phyloP scores from a whole-genome alignment of 1,140 invertebrate species.

The Magallana ariakensis region DNA sequence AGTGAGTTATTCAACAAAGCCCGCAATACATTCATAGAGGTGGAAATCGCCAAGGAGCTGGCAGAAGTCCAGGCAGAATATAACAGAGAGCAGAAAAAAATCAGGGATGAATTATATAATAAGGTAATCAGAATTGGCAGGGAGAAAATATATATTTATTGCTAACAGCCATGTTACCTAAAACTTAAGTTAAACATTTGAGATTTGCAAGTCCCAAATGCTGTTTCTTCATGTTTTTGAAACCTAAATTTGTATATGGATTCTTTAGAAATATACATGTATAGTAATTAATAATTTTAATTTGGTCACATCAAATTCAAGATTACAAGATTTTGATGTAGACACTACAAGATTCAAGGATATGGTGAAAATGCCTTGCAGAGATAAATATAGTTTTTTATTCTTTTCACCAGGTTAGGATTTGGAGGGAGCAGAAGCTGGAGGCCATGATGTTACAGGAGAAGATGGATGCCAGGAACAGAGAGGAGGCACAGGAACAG shows the following conservation, averaged over 20 bases:
- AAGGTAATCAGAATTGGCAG: slow-evolving; percentile 64
- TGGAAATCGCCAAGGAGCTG: slow-evolving; percentile 69
- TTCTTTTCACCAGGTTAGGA: slow-evolving; percentile 61
- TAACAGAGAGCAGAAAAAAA: slow-evolving; percentile 68
- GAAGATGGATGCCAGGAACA: slow-evolving; percentile 67
- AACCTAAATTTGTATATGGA: neutral
- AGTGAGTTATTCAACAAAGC: slow-evolving; percentile 73
- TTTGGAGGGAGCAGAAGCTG: slow-evolving; percentile 75
- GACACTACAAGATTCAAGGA: too few species aligned
- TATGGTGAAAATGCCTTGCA: too few species aligned
- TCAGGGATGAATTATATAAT: slow-evolving; percentile 72
- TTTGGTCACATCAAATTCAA: too few species aligned
- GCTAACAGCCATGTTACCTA: neutral
- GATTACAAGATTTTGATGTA: too few species aligned
- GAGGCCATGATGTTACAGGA: slow-evolving; percentile 71
- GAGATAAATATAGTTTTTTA: neutral
- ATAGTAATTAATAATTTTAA: too few species aligned
- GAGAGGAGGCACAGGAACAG: slow-evolving; percentile 60
- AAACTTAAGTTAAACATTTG: neutral
- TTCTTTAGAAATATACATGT: too few species aligned
- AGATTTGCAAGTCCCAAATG: neutral
- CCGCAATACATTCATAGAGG: slow-evolving; percentile 72
- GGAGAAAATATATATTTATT: neutral
- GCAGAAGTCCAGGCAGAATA: slow-evolving; percentile 71
- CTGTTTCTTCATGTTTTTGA: neutral